These are phyloP conservation scores for Emydura subglobosa DNA, from an alignment of 2,113 vertebrate species.

Conservation along the genomic window DNA sequence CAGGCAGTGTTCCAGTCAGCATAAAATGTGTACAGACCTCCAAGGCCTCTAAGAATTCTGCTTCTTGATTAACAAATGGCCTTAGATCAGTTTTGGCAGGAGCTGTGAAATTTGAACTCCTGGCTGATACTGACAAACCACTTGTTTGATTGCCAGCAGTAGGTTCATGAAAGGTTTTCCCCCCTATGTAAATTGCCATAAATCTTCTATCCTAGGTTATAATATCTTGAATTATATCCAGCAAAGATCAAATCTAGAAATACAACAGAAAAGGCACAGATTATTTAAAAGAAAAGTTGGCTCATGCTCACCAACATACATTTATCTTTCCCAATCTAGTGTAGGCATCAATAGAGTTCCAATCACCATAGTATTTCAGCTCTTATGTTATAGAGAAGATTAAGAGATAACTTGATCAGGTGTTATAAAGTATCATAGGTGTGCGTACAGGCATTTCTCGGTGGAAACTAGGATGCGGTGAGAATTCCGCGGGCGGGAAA, in stretches of 20 bases:
- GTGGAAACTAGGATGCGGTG: too few species aligned
- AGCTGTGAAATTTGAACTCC: background rate
- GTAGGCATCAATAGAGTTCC: background rate
- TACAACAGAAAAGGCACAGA: background rate
- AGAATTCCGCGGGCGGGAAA: too few species aligned
- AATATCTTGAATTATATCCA: background rate
- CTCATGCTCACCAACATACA: background rate
- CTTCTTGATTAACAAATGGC: background rate
- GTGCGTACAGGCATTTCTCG: too few species aligned
- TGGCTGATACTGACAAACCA: background rate
- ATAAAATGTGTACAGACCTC: background rate
- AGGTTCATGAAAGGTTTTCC: background rate
- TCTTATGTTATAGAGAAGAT: background rate
- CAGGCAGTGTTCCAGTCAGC: accelerated
- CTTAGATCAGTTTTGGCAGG: background rate
- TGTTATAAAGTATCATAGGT: background rate
- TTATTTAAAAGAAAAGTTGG: background rate
- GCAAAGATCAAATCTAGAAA: background rate
- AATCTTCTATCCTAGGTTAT: background rate
- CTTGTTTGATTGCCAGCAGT: background rate
- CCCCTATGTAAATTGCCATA: background rate
- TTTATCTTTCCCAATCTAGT: conserved; percentile 18
- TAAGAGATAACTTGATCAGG: background rate
- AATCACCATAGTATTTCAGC: background rate
- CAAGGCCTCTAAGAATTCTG: background rate